Evolutionary conservation across 2,113 vertebrate genomes (phyloP).

Genomic region (Chlorodrepanis virens): DNA sequence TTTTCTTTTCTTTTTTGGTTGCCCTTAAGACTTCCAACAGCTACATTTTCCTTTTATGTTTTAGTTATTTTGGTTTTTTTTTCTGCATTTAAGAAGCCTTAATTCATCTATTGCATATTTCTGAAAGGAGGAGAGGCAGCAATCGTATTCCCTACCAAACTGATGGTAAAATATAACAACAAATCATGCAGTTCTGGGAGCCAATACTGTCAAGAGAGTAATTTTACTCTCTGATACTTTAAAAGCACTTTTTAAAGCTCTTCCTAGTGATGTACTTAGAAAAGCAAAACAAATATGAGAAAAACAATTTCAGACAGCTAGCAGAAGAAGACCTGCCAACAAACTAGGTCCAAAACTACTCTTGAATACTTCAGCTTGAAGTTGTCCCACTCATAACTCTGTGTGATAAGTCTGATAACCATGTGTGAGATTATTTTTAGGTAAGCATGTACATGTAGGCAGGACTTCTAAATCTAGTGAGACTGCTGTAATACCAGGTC

Average conservation of each 20-base stretch:
- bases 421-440: not conserved
- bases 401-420: no score
- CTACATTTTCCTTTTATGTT: not conserved
- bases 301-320: not conserved
- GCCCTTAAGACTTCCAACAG: not conserved
- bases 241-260: conserved; percentile 5
- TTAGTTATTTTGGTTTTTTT: not conserved
- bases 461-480: not conserved
- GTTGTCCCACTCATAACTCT: not conserved
- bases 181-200: conserved; percentile 15
- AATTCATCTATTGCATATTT: not conserved
- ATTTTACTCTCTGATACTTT: conserved; percentile 7
- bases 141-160: not conserved
- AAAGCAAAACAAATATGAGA: not conserved
- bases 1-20: not conserved
- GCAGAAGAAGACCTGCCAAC: not conserved
- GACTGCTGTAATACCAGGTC: not conserved
- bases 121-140: not conserved
- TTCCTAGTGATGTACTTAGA: not conserved
- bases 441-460: not conserved
- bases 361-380: not conserved
- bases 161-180: not conserved
- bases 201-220: not conserved
- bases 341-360: not conserved
- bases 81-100: not conserved